Evolutionary conservation across 1,140 invertebrate genomes (phyloP).

Genomic region (Heterodera schachtii): DNA sequence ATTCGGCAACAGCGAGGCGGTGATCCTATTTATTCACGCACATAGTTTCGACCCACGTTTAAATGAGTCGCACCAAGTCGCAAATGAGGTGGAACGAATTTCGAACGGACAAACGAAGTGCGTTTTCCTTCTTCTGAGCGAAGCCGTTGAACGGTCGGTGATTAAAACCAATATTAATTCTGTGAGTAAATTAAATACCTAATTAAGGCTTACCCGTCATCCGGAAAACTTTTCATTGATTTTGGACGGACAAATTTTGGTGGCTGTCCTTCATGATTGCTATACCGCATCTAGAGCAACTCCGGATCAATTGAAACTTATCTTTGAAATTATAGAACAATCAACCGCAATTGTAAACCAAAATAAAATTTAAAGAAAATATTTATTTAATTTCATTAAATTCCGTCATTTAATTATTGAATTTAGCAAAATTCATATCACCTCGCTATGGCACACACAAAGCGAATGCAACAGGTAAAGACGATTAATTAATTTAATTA

Average conservation of each 20-base stretch:
- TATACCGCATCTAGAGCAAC: too few species aligned
- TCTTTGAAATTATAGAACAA: too few species aligned
- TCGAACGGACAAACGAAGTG: neutral
- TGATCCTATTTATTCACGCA: neutral
- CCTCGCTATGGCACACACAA: neutral
- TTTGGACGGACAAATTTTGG: neutral
- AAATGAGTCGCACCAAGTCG: neutral
- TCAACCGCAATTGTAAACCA: neutral
- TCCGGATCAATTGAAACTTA: too few species aligned
- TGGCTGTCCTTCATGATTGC: neutral
- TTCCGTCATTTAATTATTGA: too few species aligned
- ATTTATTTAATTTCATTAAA: too few species aligned
- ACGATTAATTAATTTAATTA: neutral
- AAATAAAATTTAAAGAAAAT: too few species aligned
- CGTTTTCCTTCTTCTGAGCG: neutral
- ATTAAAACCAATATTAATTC: too few species aligned
- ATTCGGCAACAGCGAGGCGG: neutral
- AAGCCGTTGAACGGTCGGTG: neutral
- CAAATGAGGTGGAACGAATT: neutral
- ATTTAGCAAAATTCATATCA: neutral
- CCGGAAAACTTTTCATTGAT: neutral
- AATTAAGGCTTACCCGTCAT: neutral
- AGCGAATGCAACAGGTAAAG: neutral
- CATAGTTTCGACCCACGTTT: neutral
- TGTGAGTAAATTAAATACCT: neutral